Evolutionary conservation across 2,888 invertebrate species (phyloP).

Genomic region (Esperia sulphurella): DNA sequence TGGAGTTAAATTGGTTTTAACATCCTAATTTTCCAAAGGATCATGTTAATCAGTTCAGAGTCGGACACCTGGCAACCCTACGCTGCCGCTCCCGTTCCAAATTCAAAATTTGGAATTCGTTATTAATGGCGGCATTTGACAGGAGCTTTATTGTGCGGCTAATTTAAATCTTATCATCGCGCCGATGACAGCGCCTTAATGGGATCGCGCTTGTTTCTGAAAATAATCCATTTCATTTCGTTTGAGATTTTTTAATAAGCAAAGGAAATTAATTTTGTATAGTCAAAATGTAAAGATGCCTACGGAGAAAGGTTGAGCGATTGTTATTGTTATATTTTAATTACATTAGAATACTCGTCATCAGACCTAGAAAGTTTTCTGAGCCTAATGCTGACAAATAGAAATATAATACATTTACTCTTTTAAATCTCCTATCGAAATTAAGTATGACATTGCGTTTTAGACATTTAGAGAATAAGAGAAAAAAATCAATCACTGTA

Average conservation of each 20-base stretch:
- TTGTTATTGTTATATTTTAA: neutral
- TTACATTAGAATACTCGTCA: neutral
- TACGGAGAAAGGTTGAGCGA: neutral
- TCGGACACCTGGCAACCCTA: neutral
- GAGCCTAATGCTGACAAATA: no score
- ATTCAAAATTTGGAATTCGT: slow-evolving; percentile 62
- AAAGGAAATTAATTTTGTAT: slow-evolving; percentile 17
- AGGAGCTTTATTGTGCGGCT: slow-evolving; percentile 75
- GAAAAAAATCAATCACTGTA: no score
- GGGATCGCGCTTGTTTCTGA: slow-evolving; percentile 67
- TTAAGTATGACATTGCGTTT: no score
- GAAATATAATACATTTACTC: no score
- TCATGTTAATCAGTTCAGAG: no score
- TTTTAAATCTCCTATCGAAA: no score
- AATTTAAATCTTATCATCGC: slow-evolving; percentile 77
- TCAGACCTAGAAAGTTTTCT: no score
- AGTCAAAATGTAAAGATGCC: neutral
- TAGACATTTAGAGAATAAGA: no score
- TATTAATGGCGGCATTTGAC: slow-evolving; percentile 78
- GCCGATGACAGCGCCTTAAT: slow-evolving; percentile 76
- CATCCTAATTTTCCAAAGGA: neutral
- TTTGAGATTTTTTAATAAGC: slow-evolving; percentile 33
- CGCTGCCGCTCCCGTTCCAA: slow-evolving; percentile 67
- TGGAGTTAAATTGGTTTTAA: no score
- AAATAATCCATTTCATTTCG: slow-evolving; percentile 56